Base-by-base conservation (phyloP, 2,113 vertebrate species). In the Maccullochella peelii region DNA sequence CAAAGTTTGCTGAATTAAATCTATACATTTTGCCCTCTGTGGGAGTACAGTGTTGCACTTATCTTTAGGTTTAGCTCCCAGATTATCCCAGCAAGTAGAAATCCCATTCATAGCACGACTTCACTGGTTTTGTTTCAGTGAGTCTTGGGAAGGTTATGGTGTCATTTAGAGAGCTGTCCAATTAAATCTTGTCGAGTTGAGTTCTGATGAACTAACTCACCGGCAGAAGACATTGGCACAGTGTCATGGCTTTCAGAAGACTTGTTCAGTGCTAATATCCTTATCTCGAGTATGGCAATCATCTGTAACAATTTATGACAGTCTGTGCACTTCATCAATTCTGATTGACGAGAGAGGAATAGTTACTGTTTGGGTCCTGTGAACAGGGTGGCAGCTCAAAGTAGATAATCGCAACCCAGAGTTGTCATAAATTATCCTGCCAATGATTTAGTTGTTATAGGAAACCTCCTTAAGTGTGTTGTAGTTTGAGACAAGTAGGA, bases 251-350 rank as follows among this genome's bases (percentile, higher is more conserved):
- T 20, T 23, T 62, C 33, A 62, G 25, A 33, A 14, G 54, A 59
- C 23, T 38, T n/a, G 40, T 38, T 2, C n/a, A 8, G 52, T 16
- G 33, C 7, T 2, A 38, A 47, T 36, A 50, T 42, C 30, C 42
- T 61, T 7, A 14, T 59, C 62, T 61, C 7, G 7, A 82, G n/a
- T 10, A 12, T 2, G 0, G 40, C 38, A 20, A 50, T 58, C 27
- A 27, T 72, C 52, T 67, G 42, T 4, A 30, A 66, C 23, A 30
- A 33, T 73, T 33, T 66, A 50, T 59, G 75, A 63, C 59, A 10
- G 25, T 27, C 11, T 67, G 30, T 66, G 61, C 66, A 49, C 16
- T 58, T 77, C 27, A 55, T 66, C 2, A 40, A 38, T 72, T 55
- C 20, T 66, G 67, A 72, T 65, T 65, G 73, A 65, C 36, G 30